Base-by-base conservation (phyloP, 2,797 vertebrate genomes). In the Pangasius larnaudii region DNA sequence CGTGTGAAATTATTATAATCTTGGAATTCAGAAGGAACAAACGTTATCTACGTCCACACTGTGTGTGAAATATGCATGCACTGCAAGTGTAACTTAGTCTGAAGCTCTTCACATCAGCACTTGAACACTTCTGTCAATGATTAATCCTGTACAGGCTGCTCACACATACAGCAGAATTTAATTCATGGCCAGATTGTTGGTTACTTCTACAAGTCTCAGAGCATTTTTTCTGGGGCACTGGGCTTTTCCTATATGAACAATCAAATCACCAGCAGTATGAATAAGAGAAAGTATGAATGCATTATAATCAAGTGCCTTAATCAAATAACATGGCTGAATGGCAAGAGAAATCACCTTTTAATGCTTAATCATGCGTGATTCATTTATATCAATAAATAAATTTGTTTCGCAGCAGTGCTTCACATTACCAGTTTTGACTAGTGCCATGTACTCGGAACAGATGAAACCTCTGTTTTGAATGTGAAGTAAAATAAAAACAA, bases 1-100 rank as follows among this genome's bases (percentile, higher is more conserved):
- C 94, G 92, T 92, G 93, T 94, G 94, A 94, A 92, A 92, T 72
- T 51, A 92, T 85, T 93, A 92, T 89, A 77, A 85, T 85, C 63
- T 82, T 49, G 46, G 78, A 61, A 83, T 90, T 89, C 78, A 88
- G 84, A 87, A 63, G 74, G 51, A 80, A 75, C 46, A 67, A 69
- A 81, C 30, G 24, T 82, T 46, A 59, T 85, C 27, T 27, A 42
- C 5, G 86, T 84, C 83, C 51, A 33, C 82, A 86, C 18, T 58
- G 46, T 71, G 30, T 16, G 30, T 49, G 24, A 59, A 61, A 58
- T 65, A 51, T 59, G 42, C 72, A n/a, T 56, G 27, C 30, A 69
- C 63, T 69, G 67, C 8, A 22, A 49, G 13, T 36, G 77, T 13
- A 56, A 61, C 24, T 16, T 7, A 27, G 56, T 30, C 27, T 65